Conservation (phyloP, 2,797 vertebrate genomes). For the Dendrocincla tyrannina region DNA sequence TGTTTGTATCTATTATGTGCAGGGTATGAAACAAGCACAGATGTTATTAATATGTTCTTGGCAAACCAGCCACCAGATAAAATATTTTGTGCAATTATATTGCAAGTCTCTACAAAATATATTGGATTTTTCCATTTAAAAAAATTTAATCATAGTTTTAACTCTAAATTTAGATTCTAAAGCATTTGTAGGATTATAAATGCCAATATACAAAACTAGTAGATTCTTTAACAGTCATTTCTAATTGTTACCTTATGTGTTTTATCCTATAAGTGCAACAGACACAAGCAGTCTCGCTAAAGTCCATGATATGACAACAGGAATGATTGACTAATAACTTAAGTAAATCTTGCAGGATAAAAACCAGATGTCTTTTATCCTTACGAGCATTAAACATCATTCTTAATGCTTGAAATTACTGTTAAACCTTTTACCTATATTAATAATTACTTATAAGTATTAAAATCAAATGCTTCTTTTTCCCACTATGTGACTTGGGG, state of each 20-base stretch:
- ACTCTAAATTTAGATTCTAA: background rate
- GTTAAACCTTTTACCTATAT: background rate
- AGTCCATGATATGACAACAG: background rate
- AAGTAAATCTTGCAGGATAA: background rate
- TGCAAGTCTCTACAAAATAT: background rate
- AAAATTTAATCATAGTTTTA: background rate
- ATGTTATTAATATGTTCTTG: background rate
- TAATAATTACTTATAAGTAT: background rate
- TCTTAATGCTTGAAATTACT: background rate
- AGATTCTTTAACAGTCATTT: background rate
- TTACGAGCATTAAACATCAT: background rate
- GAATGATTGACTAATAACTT: background rate
- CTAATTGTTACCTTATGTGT: background rate
- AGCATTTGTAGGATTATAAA: background rate
- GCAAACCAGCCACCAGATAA: background rate
- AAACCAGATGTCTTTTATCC: background rate
- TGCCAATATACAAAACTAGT: background rate
- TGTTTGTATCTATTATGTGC: background rate
- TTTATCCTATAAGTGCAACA: background rate
- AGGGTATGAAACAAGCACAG: background rate
- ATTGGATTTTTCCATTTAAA: background rate
- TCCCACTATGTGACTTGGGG: background rate
- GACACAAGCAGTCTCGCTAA: background rate
- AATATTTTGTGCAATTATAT: background rate
- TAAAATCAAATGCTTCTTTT: background rate